Evolutionary conservation across 2,888 invertebrate species (phyloP).

Genomic region (Heliothis peltigera): DNA sequence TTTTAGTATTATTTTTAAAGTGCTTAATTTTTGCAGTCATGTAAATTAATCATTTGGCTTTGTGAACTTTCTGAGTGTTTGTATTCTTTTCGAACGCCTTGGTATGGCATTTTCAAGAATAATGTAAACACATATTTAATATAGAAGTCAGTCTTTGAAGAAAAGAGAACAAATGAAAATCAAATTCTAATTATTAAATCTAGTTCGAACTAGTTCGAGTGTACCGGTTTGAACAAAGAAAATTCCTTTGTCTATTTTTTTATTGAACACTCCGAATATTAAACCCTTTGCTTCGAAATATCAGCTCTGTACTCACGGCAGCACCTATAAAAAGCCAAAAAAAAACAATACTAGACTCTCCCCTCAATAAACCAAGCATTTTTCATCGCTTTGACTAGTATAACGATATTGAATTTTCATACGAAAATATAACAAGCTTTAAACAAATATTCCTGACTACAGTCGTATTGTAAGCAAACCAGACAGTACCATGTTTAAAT

Average conservation of each 20-base stretch:
- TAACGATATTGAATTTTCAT: slow-evolving; percentile 22
- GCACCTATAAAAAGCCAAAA: slow-evolving; percentile 9
- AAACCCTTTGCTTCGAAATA: slow-evolving; percentile 19
- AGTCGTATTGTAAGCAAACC: slow-evolving; percentile 5
- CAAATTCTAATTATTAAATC: background rate
- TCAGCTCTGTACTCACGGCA: slow-evolving; percentile 3
- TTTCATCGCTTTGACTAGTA: slow-evolving; percentile 31
- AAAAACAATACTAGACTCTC: background rate
- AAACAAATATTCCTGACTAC: background rate
- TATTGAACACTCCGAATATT: slow-evolving; percentile 3
- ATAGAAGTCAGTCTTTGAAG: too few relatives aligned
- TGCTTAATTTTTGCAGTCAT: too few relatives aligned
- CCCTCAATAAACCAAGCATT: slow-evolving; percentile 23
- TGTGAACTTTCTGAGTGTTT: too few relatives aligned
- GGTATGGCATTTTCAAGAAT: too few relatives aligned
- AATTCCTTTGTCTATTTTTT: slow-evolving; percentile 3
- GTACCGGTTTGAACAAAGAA: background rate
- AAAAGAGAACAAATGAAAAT: background rate
- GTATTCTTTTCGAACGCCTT: too few relatives aligned
- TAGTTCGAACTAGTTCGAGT: too few relatives aligned
- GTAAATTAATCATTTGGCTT: too few relatives aligned
- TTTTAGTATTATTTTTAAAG: too few relatives aligned
- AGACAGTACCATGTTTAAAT: slow-evolving; percentile 24
- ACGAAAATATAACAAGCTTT: slow-evolving; percentile 9
- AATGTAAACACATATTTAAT: too few relatives aligned